phyloP scores from a whole-genome alignment of 2,797 vertebrate genomes.

The Coranthus polyacanthus region DNA sequence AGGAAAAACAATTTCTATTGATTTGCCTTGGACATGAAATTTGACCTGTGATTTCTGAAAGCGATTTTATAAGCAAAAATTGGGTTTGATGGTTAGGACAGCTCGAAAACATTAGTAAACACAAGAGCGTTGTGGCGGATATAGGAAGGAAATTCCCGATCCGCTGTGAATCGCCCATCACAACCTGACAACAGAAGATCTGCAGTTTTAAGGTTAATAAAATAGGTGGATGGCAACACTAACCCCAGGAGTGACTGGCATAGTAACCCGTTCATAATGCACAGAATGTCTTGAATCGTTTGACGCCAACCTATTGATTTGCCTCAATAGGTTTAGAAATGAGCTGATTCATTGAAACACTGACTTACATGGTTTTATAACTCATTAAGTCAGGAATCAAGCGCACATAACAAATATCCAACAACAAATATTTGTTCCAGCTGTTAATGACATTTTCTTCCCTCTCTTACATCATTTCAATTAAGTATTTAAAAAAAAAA shows the following conservation, averaged over 20 bases:
- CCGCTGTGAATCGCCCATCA: conserved; percentile 17
- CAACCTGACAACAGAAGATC: neutral
- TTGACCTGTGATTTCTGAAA: conserved; percentile 55
- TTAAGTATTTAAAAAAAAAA: too few relatives aligned
- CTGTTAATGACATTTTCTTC: too few relatives aligned
- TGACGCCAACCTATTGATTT: conserved; percentile 26
- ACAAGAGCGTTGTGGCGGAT: conserved; percentile 18
- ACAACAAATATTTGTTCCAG: neutral
- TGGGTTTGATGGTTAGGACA: conserved; percentile 29
- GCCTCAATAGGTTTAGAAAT: conserved; percentile 6
- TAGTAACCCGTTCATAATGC: too few relatives aligned
- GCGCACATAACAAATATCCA: neutral
- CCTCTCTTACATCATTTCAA: too few relatives aligned
- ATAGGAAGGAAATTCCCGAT: conserved; percentile 25
- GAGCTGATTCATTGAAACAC: neutral
- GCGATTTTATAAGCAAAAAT: conserved; percentile 39
- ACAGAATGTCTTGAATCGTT: conserved; percentile 7
- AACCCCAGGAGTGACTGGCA: neutral
- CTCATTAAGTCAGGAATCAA: too few relatives aligned
- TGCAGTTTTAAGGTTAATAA: neutral
- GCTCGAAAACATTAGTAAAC: neutral
- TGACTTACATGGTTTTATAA: too few relatives aligned
- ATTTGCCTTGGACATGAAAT: conserved; percentile 58
- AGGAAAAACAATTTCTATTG: conserved; percentile 50
- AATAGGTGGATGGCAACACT: neutral